Evolutionary conservation across 2,888 invertebrate species (phyloP).

Genomic region (Caenorhabditis doughertyi): DNA sequence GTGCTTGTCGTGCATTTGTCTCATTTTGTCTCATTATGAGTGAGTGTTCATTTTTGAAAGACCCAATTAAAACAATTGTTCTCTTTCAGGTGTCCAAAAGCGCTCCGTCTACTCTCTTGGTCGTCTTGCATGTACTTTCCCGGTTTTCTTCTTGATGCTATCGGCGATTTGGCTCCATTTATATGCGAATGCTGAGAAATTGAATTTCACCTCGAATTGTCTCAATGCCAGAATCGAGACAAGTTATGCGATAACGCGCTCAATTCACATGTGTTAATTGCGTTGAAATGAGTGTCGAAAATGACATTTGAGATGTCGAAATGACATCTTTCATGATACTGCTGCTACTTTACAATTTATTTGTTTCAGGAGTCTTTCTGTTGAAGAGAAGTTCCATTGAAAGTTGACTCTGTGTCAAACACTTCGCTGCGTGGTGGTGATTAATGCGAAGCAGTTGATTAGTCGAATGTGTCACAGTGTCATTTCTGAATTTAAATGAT

Average conservation of each 20-base stretch:
- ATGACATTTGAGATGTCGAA: constrained; percentile 48
- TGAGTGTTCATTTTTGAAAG: constrained; percentile 81
- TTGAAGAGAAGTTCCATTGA: constrained; percentile 47
- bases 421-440: constrained; percentile 64
- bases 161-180: constrained; percentile 93
- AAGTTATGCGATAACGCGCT: constrained; percentile 90
- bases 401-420: constrained; percentile 52
- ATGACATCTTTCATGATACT: constrained; percentile 62
- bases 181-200: constrained; percentile 93
- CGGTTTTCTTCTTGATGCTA: too few species aligned
- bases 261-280: constrained; percentile 85
- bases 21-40: constrained; percentile 96
- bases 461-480: constrained; percentile 37
- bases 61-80: too few species aligned
- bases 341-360: constrained; percentile 65
- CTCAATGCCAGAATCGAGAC: constrained; percentile 94
- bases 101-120: too few species aligned
- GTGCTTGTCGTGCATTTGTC: constrained; percentile 97
- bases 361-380: constrained; percentile 65
- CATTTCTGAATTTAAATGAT: constrained; percentile 48
- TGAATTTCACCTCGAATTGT: constrained; percentile 95
- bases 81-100: too few species aligned
- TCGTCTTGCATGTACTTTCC: too few species aligned
- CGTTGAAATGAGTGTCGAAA: constrained; percentile 93
- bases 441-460: constrained; percentile 40